Conservation (phyloP, 53 echinoderm and acorn worm genomes). For the Patiria pectinifera region DNA sequence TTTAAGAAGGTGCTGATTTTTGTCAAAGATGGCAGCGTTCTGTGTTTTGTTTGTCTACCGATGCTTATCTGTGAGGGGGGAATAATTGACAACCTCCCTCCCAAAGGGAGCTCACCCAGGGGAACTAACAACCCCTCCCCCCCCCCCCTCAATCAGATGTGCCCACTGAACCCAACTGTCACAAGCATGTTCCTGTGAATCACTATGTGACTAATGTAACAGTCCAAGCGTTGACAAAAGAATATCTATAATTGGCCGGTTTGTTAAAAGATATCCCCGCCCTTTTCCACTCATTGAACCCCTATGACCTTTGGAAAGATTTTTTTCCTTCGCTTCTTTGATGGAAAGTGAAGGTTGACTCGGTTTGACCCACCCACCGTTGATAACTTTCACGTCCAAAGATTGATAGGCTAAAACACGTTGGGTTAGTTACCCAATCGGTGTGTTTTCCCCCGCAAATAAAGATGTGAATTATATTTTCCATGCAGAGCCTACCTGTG, state of each 20-base stretch:
- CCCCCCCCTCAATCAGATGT: not conserved
- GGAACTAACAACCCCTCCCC: constrained; percentile 4
- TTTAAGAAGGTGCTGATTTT: constrained; percentile 32
- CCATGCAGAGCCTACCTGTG: no score
- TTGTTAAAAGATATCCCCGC: constrained; percentile 8
- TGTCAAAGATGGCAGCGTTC: not conserved
- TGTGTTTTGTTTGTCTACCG: constrained; percentile 6
- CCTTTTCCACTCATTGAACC: constrained; percentile 11
- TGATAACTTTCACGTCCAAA: not conserved
- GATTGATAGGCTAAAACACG: not conserved
- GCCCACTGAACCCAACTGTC: not conserved
- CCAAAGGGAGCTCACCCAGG: not conserved
- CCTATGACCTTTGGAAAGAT: not conserved
- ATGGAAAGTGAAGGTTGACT: not conserved
- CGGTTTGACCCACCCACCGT: not conserved
- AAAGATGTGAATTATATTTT: no score
- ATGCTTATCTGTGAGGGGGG: not conserved
- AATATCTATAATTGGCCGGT: not conserved
- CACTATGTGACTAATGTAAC: constrained; percentile 41
- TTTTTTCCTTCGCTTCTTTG: not conserved
- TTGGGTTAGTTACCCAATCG: no score
- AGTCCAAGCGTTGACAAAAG: not conserved
- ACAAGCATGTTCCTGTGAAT: constrained; percentile 24
- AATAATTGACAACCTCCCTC: constrained; percentile 28
- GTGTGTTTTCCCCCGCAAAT: no score